phyloP scores from a whole-genome alignment of 2,797 vertebrate species.

The Nothura maculosa region DNA sequence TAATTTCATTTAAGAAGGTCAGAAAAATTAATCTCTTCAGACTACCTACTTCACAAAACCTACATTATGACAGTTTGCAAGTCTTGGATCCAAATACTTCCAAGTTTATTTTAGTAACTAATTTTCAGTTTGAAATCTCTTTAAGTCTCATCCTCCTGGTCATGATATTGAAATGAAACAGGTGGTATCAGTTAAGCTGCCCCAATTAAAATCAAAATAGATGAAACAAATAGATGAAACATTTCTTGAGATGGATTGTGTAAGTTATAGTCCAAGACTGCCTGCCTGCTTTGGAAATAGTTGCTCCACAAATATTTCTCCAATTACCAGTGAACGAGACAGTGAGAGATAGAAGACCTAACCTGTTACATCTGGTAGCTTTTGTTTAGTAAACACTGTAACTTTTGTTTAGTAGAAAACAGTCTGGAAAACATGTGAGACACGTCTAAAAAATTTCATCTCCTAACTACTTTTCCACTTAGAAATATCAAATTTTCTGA shows the following conservation, averaged over 20 bases:
- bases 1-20: not conserved
- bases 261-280: not conserved
- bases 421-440: not conserved
- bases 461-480: not conserved
- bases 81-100: not conserved
- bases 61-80: not conserved
- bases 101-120: slow-evolving; percentile 1
- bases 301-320: not conserved
- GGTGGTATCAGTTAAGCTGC: not conserved
- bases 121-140: not conserved
- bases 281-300: not conserved
- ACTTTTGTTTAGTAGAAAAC: not conserved
- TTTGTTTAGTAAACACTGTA: not conserved
- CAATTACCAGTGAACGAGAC: not conserved
- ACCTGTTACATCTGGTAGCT: not conserved
- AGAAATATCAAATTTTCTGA: not conserved
- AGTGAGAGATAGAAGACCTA: not conserved
- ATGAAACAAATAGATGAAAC: not conserved
- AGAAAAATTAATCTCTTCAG: slow-evolving; percentile 7
- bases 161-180: not conserved
- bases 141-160: not conserved
- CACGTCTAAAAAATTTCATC: not conserved
- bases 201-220: slow-evolving; percentile 13
- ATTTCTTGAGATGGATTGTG: not conserved
- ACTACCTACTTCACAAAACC: not conserved